Evolutionary conservation across 2,888 invertebrate genomes (phyloP).

Genomic region (Sinopyrophorus schimmeli): DNA sequence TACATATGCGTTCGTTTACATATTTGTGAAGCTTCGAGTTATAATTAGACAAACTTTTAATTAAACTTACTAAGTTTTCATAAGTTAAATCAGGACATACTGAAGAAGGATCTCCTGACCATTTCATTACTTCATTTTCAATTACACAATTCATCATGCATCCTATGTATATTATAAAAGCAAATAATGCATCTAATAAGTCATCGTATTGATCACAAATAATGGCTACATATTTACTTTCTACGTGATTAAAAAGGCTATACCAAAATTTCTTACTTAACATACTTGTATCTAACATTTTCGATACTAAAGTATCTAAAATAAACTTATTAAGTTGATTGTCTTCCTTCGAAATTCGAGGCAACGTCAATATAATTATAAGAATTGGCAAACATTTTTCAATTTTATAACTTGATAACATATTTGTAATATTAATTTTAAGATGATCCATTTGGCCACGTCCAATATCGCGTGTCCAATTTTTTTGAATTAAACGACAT

Average conservation of each 20-base stretch:
- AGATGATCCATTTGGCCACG: slow-evolving; percentile 45
- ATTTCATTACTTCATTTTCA: slow-evolving; percentile 39
- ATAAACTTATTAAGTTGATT: slow-evolving; percentile 42
- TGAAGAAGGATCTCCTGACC: slow-evolving; percentile 49
- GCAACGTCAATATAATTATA: slow-evolving; percentile 43
- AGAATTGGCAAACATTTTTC: slow-evolving; percentile 46
- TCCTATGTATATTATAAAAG: slow-evolving; percentile 56
- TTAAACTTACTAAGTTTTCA: slow-evolving; percentile 55
- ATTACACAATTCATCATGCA: slow-evolving; percentile 53
- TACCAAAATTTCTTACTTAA: slow-evolving; percentile 52
- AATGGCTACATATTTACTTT: slow-evolving; percentile 44
- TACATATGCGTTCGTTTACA: slow-evolving; percentile 55
- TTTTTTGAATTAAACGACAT: slow-evolving; percentile 43
- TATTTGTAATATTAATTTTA: slow-evolving; percentile 41
- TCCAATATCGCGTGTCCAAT: slow-evolving; percentile 42
- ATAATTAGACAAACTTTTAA: slow-evolving; percentile 55
- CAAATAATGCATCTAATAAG: slow-evolving; percentile 54
- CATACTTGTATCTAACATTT: slow-evolving; percentile 48
- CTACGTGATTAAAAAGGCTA: slow-evolving; percentile 46
- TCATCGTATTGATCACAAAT: slow-evolving; percentile 47
- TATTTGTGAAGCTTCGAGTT: slow-evolving; percentile 51
- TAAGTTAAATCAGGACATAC: slow-evolving; percentile 57
- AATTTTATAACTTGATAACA: slow-evolving; percentile 50
- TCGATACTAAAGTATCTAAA: slow-evolving; percentile 43
- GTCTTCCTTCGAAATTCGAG: slow-evolving; percentile 31